Evolutionary conservation across 1,140 invertebrate genomes (phyloP).

Genomic region (Ceratina australensis): DNA sequence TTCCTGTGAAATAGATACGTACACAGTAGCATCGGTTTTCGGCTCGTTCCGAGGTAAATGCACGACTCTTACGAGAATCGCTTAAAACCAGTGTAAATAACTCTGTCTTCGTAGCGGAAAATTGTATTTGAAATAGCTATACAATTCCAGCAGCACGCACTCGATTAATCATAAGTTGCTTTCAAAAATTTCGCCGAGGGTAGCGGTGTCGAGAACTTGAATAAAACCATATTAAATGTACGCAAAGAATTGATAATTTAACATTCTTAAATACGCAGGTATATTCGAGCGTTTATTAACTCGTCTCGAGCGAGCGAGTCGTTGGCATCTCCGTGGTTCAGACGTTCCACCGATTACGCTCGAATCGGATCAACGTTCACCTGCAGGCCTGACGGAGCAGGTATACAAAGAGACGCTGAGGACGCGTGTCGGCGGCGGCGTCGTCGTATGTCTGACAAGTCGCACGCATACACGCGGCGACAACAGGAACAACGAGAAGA

Average conservation of each 20-base stretch:
- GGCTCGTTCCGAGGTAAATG: background rate
- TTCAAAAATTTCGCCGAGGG: too few species aligned
- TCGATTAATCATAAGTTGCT: too few species aligned
- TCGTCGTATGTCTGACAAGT: slow-evolving; percentile 18
- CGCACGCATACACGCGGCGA: slow-evolving; percentile 20
- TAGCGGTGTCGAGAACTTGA: too few species aligned
- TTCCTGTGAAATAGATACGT: slow-evolving; percentile 10
- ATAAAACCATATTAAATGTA: too few species aligned
- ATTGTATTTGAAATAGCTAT: too few species aligned
- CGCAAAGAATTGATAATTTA: background rate
- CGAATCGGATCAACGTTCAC: background rate
- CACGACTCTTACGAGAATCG: too few species aligned
- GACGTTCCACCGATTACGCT: background rate
- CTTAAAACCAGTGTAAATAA: too few species aligned
- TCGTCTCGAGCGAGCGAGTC: background rate
- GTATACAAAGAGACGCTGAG: background rate
- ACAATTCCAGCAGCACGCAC: too few species aligned
- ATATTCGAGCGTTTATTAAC: background rate
- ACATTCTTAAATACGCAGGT: background rate
- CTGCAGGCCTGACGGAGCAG: background rate
- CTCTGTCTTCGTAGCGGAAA: too few species aligned
- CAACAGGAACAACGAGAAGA: slow-evolving; percentile 13
- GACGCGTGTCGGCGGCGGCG: slow-evolving; percentile 16
- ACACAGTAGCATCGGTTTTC: background rate
- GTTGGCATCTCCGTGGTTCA: background rate